phyloP scores from a whole-genome alignment of 2,113 vertebrate genomes.

The Nyctibius bracteatus region DNA sequence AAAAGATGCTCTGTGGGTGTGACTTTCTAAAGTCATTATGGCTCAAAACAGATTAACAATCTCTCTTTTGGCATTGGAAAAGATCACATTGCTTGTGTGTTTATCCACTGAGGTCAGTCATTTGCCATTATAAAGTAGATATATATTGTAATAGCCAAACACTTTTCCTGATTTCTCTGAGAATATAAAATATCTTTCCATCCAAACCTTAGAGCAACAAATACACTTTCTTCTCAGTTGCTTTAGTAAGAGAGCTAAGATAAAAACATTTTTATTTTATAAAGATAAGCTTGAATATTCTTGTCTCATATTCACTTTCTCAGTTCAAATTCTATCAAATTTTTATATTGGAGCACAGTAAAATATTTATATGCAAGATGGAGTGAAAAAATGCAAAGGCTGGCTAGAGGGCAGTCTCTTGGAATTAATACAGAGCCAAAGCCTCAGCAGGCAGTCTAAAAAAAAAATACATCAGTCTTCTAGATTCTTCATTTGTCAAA shows the following conservation, averaged over 20 bases:
- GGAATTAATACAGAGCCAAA: neutral
- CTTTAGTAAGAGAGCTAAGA: neutral
- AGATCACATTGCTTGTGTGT: neutral
- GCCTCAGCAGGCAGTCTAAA: neutral
- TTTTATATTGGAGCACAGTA: neutral
- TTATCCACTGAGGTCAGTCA: neutral
- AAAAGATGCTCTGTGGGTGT: neutral
- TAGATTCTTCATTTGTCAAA: neutral
- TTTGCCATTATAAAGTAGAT: neutral
- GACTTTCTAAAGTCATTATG: neutral
- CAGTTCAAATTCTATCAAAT: constrained; percentile 7
- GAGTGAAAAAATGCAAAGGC: neutral
- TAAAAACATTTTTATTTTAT: neutral
- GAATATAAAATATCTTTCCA: neutral
- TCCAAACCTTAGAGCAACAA: neutral
- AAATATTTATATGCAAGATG: constrained; percentile 38
- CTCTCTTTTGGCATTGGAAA: neutral
- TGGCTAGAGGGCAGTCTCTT: neutral
- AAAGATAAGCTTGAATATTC: neutral
- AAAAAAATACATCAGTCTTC: neutral
- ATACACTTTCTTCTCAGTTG: neutral
- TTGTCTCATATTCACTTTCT: neutral
- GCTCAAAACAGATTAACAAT: neutral
- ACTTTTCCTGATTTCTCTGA: neutral
- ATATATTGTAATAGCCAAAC: neutral